phyloP scores from a whole-genome alignment of 2,113 vertebrate genomes.

The Struthidea cinerea region DNA sequence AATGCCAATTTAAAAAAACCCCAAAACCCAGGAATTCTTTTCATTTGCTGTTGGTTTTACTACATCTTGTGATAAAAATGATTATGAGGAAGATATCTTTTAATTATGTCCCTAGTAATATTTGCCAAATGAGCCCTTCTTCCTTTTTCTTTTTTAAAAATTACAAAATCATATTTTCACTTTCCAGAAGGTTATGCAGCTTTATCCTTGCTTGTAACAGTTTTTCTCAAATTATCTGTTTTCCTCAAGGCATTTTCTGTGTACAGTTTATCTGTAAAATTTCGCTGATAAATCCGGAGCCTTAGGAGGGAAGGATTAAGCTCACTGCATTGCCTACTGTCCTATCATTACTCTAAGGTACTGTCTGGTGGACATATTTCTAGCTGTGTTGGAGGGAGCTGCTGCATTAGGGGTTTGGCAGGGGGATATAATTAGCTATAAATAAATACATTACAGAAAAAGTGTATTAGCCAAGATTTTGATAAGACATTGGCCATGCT shows the following conservation, averaged over 20 bases:
- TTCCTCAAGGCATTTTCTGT: conserved; percentile 21
- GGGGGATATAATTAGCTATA: neutral
- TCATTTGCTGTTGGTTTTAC: neutral
- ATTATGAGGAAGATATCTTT: neutral
- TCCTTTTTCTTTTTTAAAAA: neutral
- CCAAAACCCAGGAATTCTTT: neutral
- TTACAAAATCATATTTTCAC: neutral
- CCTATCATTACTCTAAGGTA: neutral
- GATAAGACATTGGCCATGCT: neutral
- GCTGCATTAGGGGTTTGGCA: neutral
- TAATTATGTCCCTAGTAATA: neutral
- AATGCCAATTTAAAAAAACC: neutral
- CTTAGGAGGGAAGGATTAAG: conserved; percentile 37
- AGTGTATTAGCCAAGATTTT: neutral
- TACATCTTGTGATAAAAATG: neutral
- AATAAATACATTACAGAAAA: neutral
- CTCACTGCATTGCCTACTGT: neutral
- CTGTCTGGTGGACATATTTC: conserved; percentile 6
- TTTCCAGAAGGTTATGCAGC: conserved; percentile 5
- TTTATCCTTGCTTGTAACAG: conserved; percentile 1
- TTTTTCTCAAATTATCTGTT: conserved; percentile 34
- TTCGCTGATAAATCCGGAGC: conserved; percentile 33
- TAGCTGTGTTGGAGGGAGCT: neutral
- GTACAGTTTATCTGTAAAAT: conserved; percentile 25
- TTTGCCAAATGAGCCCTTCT: neutral